A percentile compares a stretch with the other conserved stretches of the same genome.
phyloP scores from a whole-genome alignment of 2,113 vertebrate species.

The Heptranchias perlo region DNA sequence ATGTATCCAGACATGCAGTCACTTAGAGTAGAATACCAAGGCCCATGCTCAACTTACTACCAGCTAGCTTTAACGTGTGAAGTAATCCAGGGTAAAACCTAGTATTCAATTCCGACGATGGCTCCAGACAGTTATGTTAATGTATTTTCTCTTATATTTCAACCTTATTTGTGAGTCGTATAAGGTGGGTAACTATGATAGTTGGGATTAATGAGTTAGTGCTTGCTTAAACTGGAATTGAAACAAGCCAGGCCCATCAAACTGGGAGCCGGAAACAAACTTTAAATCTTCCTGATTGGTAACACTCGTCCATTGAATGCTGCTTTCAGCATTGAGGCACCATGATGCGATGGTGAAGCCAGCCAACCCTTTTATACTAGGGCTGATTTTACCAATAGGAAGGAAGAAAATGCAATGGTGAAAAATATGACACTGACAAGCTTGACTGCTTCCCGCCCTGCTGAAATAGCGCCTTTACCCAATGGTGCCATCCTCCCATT shows the following conservation, averaged over 20 bases:
- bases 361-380: not conserved
- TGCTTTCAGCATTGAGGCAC: not conserved
- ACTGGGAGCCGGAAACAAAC: not conserved
- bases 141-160: not conserved
- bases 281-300: not conserved
- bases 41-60: not conserved
- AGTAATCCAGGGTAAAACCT: not conserved
- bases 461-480: not conserved
- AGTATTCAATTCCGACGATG: not conserved
- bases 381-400: not conserved
- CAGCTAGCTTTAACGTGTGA: not conserved
- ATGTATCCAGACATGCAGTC: not conserved
- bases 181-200: not conserved
- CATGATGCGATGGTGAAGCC: not conserved
- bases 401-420: not conserved
- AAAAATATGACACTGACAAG: not conserved
- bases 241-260: not conserved
- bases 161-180: not conserved
- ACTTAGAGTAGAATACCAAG: not conserved
- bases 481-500: not conserved
- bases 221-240: not conserved
- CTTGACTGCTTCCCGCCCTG: not conserved
- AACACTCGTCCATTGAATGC: not conserved
- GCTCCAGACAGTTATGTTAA: not conserved
- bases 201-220: not conserved